Base-by-base conservation (phyloP, 2,888 invertebrate genomes). In the Lasioglossum malachurum region DNA sequence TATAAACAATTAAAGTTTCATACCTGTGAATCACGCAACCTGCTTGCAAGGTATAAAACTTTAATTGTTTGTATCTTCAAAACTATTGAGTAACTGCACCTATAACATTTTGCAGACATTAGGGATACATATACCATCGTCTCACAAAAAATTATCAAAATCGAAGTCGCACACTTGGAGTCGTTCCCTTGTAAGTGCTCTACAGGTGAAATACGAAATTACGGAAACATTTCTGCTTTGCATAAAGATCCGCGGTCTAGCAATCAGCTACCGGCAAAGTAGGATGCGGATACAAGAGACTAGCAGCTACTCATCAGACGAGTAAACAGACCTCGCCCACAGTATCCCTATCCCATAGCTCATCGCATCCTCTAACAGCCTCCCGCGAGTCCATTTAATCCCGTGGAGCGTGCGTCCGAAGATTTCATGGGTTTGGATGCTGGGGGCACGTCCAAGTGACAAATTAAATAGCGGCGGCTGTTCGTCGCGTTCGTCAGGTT, bases 401-500 rank as follows among this genome's bases (percentile, higher is more conserved):
- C 38, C 23, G 35, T 1, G 4, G 23, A 67, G 19, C 19, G 10
- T 19, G 35, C 67, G 67, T 10, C 23, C 8, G 23, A 35, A 35
- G 35, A 67, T 67, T 38, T 23, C 19, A 35, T 38, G 35, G 35
- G 31, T 67, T 23, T 10, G 23, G 38, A 35, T 35, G 38, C 19
- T 31, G 35, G 12, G 53, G 41, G 10, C 31, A 81, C n/a, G 31
- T 27, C 69, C 35, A 38, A 69, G 69, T 80, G 53, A 71, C 57
- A 72, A 83, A 83, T 81, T 64, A 82, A 57, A 83, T 53, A 73
- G 49, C 41, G 35, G 8, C 41, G n/a, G 31, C 60, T 44, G 64
- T 31, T 23, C 27, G 75, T 64, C 64, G 49, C 82, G 76, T 83
- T 83, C 53, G 44, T 83, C 83, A 82, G 76, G 82, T 53, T 82